Percentiles rank a stretch among this genome's conserved stretches.
Evolutionary conservation across 1,140 invertebrate species (phyloP).

Genomic region (Vanessa tameamea): DNA sequence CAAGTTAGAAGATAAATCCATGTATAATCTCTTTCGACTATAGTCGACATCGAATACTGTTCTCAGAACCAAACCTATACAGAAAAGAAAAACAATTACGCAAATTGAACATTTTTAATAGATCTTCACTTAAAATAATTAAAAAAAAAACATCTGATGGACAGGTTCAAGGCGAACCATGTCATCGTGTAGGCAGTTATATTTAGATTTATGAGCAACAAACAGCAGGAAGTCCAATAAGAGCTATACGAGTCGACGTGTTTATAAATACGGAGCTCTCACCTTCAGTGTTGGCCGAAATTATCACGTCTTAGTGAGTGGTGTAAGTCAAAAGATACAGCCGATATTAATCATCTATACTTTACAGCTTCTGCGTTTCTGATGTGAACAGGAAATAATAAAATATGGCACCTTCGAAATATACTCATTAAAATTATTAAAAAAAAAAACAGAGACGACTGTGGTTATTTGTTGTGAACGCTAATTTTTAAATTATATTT

Average conservation of each 20-base stretch:
- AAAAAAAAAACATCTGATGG: slow-evolving; percentile 6
- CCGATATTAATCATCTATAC: neutral
- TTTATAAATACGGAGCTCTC: slow-evolving; percentile 68
- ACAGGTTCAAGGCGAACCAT: slow-evolving; percentile 16
- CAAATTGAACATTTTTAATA: neutral
- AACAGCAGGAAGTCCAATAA: slow-evolving; percentile 57
- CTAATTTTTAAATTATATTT: too few species aligned
- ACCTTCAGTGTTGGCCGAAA: slow-evolving; percentile 66
- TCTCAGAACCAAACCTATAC: too few species aligned
- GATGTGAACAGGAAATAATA: too few species aligned
- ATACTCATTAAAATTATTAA: too few species aligned
- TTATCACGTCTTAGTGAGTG: slow-evolving; percentile 51
- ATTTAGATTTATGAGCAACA: slow-evolving; percentile 25
- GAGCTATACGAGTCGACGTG: slow-evolving; percentile 48
- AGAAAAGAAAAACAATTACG: too few species aligned
- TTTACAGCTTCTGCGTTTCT: too few species aligned
- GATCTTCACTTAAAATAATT: neutral
- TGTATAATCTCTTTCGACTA: too few species aligned
- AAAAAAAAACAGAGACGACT: too few species aligned
- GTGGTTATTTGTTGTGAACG: too few species aligned
- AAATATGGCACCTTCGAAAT: too few species aligned
- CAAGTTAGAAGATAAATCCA: too few species aligned
- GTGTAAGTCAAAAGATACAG: slow-evolving; percentile 29
- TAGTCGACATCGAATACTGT: too few species aligned
- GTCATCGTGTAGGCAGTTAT: slow-evolving; percentile 13